Percentiles rank a stretch among this genome's conserved stretches.
Evolutionary conservation across 2,888 invertebrate genomes (phyloP).

Genomic region (Drosophila pseudotalamancana): DNA sequence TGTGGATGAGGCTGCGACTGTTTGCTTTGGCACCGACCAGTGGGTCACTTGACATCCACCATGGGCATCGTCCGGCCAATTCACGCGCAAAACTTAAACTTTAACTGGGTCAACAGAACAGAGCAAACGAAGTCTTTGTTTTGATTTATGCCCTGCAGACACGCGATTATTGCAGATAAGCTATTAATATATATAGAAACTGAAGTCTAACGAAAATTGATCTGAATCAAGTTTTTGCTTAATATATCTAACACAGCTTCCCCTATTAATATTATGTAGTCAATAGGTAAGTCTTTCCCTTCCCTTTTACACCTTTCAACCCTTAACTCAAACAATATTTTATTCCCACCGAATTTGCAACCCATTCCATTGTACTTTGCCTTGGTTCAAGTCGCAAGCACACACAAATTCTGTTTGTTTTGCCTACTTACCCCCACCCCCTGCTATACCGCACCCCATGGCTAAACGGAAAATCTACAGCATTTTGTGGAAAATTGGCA

Average conservation of each 20-base stretch:
- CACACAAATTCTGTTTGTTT: slow-evolving; percentile 27
- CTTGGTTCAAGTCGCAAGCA: slow-evolving; percentile 12
- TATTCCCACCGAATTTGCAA: too few relatives aligned
- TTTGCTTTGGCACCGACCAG: slow-evolving; percentile 69
- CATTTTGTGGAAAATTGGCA: slow-evolving; percentile 48
- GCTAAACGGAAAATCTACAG: slow-evolving; percentile 22
- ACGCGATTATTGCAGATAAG: too few relatives aligned
- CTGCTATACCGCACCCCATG: not conserved
- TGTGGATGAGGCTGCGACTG: slow-evolving; percentile 13
- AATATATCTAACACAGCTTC: too few relatives aligned
- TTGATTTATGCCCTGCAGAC: too few relatives aligned
- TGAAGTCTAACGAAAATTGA: too few relatives aligned
- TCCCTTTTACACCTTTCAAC: not conserved
- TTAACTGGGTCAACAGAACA: slow-evolving; percentile 25
- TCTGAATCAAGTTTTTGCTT: too few relatives aligned
- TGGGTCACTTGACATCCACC: slow-evolving; percentile 67
- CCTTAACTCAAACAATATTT: not conserved
- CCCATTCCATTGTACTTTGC: slow-evolving; percentile 24
- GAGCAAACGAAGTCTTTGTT: too few relatives aligned
- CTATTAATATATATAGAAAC: too few relatives aligned
- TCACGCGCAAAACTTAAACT: slow-evolving; percentile 30
- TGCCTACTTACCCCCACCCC: not conserved
- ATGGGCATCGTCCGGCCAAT: slow-evolving; percentile 48
- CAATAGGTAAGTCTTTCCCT: not conserved
- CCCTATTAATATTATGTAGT: too few relatives aligned